These are phyloP conservation scores for Cecidostiba fungosa DNA, from an alignment of 2,888 invertebrate genomes.

Conservation along the genomic window DNA sequence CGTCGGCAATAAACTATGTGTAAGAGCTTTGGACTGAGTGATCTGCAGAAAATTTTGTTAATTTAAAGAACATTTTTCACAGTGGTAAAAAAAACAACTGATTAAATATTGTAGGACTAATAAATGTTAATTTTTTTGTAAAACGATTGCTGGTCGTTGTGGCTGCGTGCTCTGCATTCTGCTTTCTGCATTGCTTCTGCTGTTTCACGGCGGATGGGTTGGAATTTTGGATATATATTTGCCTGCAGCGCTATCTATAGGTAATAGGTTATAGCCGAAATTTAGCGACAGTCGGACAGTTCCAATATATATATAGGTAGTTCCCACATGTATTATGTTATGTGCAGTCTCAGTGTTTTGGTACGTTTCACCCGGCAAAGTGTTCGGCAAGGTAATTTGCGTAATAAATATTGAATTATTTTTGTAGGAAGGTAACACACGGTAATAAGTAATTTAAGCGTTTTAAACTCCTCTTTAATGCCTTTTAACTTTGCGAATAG, in stretches of 20 bases:
- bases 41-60: not conserved
- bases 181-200: too few species aligned
- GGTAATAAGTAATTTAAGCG: not conserved
- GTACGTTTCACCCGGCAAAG: constrained; percentile 61
- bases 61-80: not conserved
- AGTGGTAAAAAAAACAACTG: not conserved
- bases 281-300: too few species aligned
- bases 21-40: not conserved
- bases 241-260: too few species aligned
- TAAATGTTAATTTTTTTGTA: not conserved
- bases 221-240: too few species aligned
- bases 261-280: too few species aligned
- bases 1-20: not conserved
- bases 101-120: not conserved
- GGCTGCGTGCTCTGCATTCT: too few species aligned
- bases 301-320: too few species aligned
- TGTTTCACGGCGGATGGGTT: too few species aligned
- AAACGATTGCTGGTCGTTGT: too few species aligned
- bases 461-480: not conserved
- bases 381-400: constrained; percentile 63
- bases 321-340: not conserved
- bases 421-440: not conserved
- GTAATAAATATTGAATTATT: constrained; percentile 30
- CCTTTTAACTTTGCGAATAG: not conserved
- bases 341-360: constrained; percentile 55